Base-by-base conservation (phyloP, 2,113 vertebrate species). In the Dasypus novemcinctus region DNA sequence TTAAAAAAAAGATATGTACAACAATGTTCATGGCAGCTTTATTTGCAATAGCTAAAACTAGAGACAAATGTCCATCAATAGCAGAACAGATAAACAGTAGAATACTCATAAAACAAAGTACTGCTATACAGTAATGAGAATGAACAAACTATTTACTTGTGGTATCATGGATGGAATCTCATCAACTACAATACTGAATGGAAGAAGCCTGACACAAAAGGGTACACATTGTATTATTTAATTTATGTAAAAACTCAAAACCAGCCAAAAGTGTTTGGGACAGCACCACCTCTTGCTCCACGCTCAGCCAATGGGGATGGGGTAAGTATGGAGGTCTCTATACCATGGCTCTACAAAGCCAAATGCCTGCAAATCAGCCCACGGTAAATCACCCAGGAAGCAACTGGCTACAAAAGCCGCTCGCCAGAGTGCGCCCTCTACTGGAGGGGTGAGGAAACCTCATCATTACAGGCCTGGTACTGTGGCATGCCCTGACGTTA, bases 401-500 rank as follows among this genome's bases (percentile, higher is more conserved):
- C 98, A 98, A 93, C 97, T 98, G 95, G 98, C 98, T 33, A 98
- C 98, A 68, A 98, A 98, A 98, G 98, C 98, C 93, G 98, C 98
- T 86, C 98, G 98, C 91, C 98, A 98, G 96, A 98, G 98, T 86
- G 98, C 98, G 96, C 98, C 98, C 96, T 98, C 98, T 96, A 98
- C 98, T 38, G 98, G 98, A 82, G 98, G 98, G 97, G 98, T 98
- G 96, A 98, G 98, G 98, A 98, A 98, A 91, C 98, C 98, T 90
- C 98, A 98, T 90, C 98, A 98, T 49, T 49, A 49, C 46, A 49
- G 46, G 46, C 46, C 46, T 49, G 46, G 46, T 49, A 9, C 46
- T 49, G 46, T 49, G 46, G 46, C 46, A 49, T 11, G 8, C 8
- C 46, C 8, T 49, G 46, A 49, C 46, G 8, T 49, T 49, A 49